phyloP scores from a whole-genome alignment of 2,888 invertebrate species.

The Cantharis lateralis region DNA sequence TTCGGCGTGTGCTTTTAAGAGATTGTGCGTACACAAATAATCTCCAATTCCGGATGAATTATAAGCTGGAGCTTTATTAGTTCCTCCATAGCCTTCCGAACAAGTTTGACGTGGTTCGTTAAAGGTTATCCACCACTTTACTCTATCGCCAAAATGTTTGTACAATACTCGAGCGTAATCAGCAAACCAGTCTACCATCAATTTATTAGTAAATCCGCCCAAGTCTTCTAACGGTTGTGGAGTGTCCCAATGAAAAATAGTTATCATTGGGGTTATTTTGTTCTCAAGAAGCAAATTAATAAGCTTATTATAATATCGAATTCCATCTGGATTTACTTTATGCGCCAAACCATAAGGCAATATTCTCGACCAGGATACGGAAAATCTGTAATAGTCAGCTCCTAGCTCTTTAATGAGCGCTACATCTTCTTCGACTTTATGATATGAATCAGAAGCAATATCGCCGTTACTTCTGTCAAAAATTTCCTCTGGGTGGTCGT shows the following conservation, averaged over 20 bases:
- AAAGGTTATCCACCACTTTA: constrained; percentile 59
- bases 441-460: constrained; percentile 69
- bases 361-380: constrained; percentile 71
- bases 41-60: constrained; percentile 59
- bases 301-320: constrained; percentile 67
- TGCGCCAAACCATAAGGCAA: constrained; percentile 63
- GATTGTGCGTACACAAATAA: constrained; percentile 67
- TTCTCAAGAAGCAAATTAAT: constrained; percentile 60
- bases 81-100: constrained; percentile 42
- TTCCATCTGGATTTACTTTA: constrained; percentile 63
- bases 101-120: constrained; percentile 57
- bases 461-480: constrained; percentile 63
- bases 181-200: constrained; percentile 60
- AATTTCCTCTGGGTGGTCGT: constrained; percentile 58
- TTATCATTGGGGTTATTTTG: constrained; percentile 61
- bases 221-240: constrained; percentile 56
- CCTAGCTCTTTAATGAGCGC: constrained; percentile 61
- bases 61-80: constrained; percentile 47
- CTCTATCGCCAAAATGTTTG: constrained; percentile 41
- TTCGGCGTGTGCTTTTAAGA: constrained; percentile 67
- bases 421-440: constrained; percentile 65
- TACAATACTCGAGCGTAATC: constrained; percentile 60
- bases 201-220: constrained; percentile 59
- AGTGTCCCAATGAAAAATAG: constrained; percentile 62
- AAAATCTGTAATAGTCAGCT: constrained; percentile 63